Base-by-base conservation (phyloP, 1,140 invertebrate genomes). In the Trachymyrmex septentrionalis region DNA sequence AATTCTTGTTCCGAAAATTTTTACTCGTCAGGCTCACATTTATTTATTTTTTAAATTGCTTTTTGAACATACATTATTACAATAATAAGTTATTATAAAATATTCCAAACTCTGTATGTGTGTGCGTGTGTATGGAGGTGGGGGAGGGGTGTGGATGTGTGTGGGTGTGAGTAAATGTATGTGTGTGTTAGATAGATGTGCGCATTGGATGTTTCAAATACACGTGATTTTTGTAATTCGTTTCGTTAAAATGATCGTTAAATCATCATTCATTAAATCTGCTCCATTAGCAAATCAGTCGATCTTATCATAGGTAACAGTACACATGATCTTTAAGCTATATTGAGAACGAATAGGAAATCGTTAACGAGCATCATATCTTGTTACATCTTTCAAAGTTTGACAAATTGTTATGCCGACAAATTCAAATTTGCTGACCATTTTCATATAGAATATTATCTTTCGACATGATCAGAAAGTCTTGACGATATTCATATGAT, bases 371-470 rank as follows among this genome's bases (percentile, higher is more conserved):
- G 19, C 53, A n/a, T 4, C 53, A 27, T 2, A 21, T 12, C 57
- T 61, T 34, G 24, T 10, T 55, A 48, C 5, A 27, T 50, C 19
- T 19, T 34, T n/a, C 10, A 38, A 50, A 66, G 14, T 66, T 85
- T 50, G 76, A 82, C 82, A 86, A 86, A 86, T 80, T 59, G 55
- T 73, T 61, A 50, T 66, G 61, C n/a, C 75, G 86, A 86, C 86
- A 86, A 87, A 87, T 78, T 76, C 73, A 89, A 87, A 87, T 91
- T 90, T 78, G 59, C 76, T 89, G 61, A 82, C 78, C 89, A 86
- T 66, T 64, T 48, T n/a, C 53, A 76, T 34, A 44, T 71, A 10
- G 3, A 16, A 59, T 61, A 44, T 19, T 14, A 34, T 44, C 34
- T 19, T 57, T 59, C 14, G 59, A 44, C 9, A n/a, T 38, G 16